Evolutionary conservation across 23 tunicate genomes (phyloP), one percentile per base, ranked within the genome.

Genomic region (Clavelina lepadiformis): DNA sequence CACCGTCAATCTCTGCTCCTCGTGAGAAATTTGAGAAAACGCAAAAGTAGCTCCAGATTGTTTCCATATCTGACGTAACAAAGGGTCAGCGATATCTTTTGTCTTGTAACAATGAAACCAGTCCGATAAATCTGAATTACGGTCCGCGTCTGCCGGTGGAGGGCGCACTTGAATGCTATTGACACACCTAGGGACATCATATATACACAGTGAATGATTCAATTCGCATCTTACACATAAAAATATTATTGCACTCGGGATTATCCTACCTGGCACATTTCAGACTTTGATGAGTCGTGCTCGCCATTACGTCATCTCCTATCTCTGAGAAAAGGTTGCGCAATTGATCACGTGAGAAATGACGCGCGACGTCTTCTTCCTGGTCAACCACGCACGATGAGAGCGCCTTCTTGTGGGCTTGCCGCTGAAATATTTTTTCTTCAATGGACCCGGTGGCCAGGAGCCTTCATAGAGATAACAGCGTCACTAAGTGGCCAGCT

Each of bases 401-500:
- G 19, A 91, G 82, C 30, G 98, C 92, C 53, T 91, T 91, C 75
- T 91, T 91, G 81, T 91, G 98, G 19, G 91, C 54, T 57, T 91
- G 98, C 18, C 98, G 85, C 56, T 91, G 98, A 35, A 91, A 78
- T 33, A 91, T 91, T 65, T 91, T 91, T 37, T 91, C 98, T 60
- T 91, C 98, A 5, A 91, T 91, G 0, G 93, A 71, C 38, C 76
- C 70, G 6, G 98, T 79, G 0, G 92, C 98, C 53, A 91, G 31
- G 20, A 88, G 41, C 50, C 88, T 86, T n/a, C n/a, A n/a, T n/a
- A n/a, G 60, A 33, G 35, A 26, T 5, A 38, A 72, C 20, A 59
- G 20, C 29, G 20, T 7, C 59, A 53, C 19, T 18, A 41, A 11
- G 49, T 8, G 11, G 15, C 49, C 49, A 41, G 15, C 49, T 15